phyloP scores from a whole-genome alignment of 1,140 invertebrate genomes.

The Bombus waltoni region DNA sequence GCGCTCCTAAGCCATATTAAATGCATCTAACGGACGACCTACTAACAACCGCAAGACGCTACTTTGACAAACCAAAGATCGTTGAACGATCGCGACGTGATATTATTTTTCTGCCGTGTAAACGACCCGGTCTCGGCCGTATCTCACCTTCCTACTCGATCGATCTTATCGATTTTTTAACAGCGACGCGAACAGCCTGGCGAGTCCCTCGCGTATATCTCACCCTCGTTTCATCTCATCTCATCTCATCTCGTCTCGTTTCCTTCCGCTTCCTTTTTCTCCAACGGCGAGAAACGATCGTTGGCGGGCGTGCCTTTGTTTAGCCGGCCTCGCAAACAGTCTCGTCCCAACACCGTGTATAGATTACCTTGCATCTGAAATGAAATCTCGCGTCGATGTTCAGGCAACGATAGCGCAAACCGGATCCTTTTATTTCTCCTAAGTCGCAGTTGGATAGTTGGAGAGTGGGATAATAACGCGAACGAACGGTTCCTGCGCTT shows the following conservation, averaged over 20 bases:
- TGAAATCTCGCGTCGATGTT: constrained; percentile 1
- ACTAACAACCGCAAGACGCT: constrained; percentile 19
- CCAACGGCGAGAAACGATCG: not conserved
- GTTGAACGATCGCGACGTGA: not conserved
- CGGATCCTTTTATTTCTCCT: not conserved
- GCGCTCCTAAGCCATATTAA: constrained; percentile 65
- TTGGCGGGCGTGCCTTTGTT: not conserved
- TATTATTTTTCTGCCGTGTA: not conserved
- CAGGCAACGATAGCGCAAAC: not conserved
- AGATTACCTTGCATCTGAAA: constrained; percentile 8
- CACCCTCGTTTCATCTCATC: not conserved
- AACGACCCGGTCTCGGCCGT: not conserved
- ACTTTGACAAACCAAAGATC: not conserved
- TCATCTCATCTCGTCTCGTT: not conserved
- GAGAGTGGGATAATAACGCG: not conserved
- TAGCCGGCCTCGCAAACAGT: constrained; percentile 7
- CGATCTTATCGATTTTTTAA: not conserved
- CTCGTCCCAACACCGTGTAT: not conserved
- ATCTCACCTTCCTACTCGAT: not conserved
- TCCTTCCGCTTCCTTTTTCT: not conserved
- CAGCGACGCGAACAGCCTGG: not conserved
- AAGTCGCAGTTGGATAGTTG: not conserved
- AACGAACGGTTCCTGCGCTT: not conserved
- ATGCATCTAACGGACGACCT: constrained; percentile 63
- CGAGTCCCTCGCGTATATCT: not conserved